Conservation (phyloP, 1,140 invertebrate genomes). For the Paramacrobiotus metropolitanus region DNA sequence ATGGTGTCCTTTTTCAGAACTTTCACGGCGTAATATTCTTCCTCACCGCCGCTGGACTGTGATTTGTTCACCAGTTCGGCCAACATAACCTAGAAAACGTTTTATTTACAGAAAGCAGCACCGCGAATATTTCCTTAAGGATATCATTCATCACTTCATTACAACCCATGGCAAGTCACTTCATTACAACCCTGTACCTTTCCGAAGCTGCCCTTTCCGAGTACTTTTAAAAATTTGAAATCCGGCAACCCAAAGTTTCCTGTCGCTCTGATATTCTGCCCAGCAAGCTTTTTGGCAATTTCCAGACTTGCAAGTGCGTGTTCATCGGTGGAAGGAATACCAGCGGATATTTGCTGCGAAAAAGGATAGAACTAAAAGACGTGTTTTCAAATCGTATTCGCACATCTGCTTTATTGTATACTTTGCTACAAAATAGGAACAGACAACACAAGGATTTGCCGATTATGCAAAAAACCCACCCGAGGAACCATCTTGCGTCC, state of each 20-base stretch:
- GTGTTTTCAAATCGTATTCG: too few relatives aligned
- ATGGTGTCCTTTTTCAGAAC: conserved; percentile 97
- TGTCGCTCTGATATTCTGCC: neutral
- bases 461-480: conserved; percentile 4
- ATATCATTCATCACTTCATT: too few relatives aligned
- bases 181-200: conserved; percentile 53
- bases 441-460: too few relatives aligned
- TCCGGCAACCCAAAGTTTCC: conserved; percentile 40
- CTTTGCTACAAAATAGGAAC: too few relatives aligned
- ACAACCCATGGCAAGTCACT: too few relatives aligned
- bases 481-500: conserved; percentile 41
- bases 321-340: conserved; percentile 4
- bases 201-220: conserved; percentile 97
- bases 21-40: conserved; percentile 94
- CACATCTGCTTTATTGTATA: too few relatives aligned
- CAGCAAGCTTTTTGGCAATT: conserved; percentile 1
- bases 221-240: conserved; percentile 86
- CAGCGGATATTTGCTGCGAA: too few relatives aligned
- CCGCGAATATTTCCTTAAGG: too few relatives aligned
- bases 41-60: conserved; percentile 58
- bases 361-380: too few relatives aligned
- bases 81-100: conserved; percentile 46
- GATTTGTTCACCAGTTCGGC: conserved; percentile 56
- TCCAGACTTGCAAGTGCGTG: conserved; percentile 6
- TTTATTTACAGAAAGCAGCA: neutral